Evolutionary conservation across 30 jellyfish, hydroid and myxozoan genomes (phyloP).

Genomic region (Hydra vulgaris): DNA sequence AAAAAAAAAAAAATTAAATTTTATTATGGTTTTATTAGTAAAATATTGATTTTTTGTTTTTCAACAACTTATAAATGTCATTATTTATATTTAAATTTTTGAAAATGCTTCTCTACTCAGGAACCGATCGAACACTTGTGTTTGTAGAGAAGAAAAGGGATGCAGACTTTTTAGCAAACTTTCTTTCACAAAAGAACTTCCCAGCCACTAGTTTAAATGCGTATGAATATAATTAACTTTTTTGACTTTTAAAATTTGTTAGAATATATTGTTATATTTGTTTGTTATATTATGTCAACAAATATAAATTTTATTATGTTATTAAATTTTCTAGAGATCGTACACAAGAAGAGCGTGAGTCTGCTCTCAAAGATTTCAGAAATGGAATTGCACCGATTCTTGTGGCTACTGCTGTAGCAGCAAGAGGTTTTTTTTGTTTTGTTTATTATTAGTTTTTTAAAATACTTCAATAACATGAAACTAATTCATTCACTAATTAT

Average conservation of each 20-base stretch:
- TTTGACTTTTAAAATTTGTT: background rate
- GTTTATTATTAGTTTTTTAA: background rate
- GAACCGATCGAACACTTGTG: conserved; percentile 72
- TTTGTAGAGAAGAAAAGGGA: conserved; percentile 93
- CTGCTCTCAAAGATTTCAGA: conserved; percentile 34
- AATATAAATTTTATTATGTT: background rate
- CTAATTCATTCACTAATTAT: background rate
- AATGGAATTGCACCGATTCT: conserved; percentile 39
- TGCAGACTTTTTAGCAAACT: conserved; percentile 96
- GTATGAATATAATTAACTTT: conserved; percentile 26
- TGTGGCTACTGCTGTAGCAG: conserved; percentile 68
- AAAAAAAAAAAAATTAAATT: no score
- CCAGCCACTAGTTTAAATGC: conserved; percentile 95
- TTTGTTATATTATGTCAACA: no score
- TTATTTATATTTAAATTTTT: background rate
- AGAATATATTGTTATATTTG: no score
- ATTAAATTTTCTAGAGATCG: conserved; percentile 34
- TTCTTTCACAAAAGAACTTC: conserved; percentile 75
- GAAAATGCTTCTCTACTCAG: conserved; percentile 7
- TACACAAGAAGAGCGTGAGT: conserved; percentile 43
- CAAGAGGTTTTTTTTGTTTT: conserved; percentile 18
- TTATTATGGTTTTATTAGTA: no score
- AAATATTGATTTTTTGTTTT: no score
- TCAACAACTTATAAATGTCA: background rate
- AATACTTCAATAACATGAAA: no score